Evolutionary conservation across 2,113 vertebrate genomes (phyloP).

Genomic region (Ctenodactylus gundi): DNA sequence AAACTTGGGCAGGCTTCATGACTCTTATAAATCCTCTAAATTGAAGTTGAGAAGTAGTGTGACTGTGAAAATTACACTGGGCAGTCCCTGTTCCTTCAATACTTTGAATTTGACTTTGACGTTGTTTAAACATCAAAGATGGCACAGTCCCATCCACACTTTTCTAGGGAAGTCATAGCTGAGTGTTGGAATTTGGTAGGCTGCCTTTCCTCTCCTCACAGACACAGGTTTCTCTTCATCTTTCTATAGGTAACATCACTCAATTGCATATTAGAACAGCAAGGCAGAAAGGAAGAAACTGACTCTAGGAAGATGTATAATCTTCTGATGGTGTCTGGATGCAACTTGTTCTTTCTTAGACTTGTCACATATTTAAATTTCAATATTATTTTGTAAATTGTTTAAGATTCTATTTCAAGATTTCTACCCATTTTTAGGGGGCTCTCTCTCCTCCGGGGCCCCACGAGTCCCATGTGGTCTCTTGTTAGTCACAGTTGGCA

Average conservation of each 20-base stretch:
- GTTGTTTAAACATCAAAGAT: too few species aligned
- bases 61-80: not conserved
- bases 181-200: not conserved
- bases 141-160: not conserved
- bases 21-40: not conserved
- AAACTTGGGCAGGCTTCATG: not conserved
- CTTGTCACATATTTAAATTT: not conserved
- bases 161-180: not conserved
- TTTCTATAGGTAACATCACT: not conserved
- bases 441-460: not conserved
- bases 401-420: not conserved
- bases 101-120: not conserved
- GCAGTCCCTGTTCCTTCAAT: not conserved
- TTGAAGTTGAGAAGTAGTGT: not conserved
- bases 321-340: not conserved
- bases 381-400: not conserved
- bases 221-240: not conserved
- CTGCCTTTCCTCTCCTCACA: not conserved
- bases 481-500: not conserved
- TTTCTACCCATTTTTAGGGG: not conserved
- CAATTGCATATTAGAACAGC: not conserved
- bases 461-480: not conserved
- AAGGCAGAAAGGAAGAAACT: not conserved
- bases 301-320: not conserved
- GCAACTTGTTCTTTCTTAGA: not conserved